A percentile compares a stretch with the other conserved stretches of the same genome.
phyloP scores from a whole-genome alignment of 1,140 invertebrate species.

The Araneus ventricosus region DNA sequence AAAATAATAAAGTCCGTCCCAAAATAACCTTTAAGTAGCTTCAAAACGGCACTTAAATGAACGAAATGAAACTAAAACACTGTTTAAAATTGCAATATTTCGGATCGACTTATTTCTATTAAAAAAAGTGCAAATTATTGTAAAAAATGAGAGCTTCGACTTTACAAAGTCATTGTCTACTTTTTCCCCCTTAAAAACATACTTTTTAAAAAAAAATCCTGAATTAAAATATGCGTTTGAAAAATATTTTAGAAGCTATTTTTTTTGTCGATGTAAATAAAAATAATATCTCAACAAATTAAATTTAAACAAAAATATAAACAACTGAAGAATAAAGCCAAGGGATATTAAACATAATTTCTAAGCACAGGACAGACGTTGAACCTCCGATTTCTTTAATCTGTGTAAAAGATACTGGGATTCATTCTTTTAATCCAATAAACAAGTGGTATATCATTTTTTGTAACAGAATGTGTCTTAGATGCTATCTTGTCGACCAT shows the following conservation, averaged over 20 bases:
- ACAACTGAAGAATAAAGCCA: not conserved
- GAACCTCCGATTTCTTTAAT: slow-evolving; percentile 50
- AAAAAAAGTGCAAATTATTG: no score
- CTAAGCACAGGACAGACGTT: not conserved
- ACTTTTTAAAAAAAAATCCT: not conserved
- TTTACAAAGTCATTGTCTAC: not conserved
- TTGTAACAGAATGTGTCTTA: not conserved
- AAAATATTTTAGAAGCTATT: not conserved
- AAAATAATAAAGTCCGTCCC: no score
- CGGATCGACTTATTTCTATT: no score
- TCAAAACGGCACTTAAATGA: no score
- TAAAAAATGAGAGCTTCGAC: no score
- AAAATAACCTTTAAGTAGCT: no score
- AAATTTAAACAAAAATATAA: not conserved
- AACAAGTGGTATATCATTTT: slow-evolving; percentile 31
- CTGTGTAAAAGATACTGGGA: slow-evolving; percentile 31
- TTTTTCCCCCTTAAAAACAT: not conserved
- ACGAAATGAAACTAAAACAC: no score
- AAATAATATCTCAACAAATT: not conserved
- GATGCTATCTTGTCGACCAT: slow-evolving; percentile 8
- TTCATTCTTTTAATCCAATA: slow-evolving; percentile 45
- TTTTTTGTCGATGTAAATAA: not conserved
- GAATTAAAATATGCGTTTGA: not conserved
- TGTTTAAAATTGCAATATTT: no score
- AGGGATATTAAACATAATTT: not conserved